Conservation (phyloP, 2,797 vertebrate genomes). For the Philypnodon macrostomus region DNA sequence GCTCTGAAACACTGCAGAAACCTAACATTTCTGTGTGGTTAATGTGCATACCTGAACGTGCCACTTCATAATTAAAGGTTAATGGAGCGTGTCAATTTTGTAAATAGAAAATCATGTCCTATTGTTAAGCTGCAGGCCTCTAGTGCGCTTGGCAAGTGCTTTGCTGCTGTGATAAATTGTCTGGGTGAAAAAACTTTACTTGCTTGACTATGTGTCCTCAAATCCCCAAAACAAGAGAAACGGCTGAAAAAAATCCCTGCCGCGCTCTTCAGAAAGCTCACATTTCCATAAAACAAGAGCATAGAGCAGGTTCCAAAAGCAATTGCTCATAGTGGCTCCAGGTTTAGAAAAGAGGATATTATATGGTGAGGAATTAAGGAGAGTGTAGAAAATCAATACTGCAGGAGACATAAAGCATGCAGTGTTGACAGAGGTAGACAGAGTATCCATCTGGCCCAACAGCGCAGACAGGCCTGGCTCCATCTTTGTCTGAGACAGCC, state of each 20-base stretch:
- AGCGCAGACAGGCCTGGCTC: constrained; percentile 62
- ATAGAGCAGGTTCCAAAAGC: constrained; percentile 43
- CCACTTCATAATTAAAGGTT: constrained; percentile 60
- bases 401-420: constrained; percentile 73
- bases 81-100: constrained; percentile 51
- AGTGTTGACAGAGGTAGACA: constrained; percentile 64
- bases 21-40: constrained; percentile 41
- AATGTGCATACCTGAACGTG: constrained; percentile 49
- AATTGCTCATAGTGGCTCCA: constrained; percentile 54
- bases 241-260: constrained; percentile 12
- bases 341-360: constrained; percentile 68
- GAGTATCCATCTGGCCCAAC: constrained; percentile 62
- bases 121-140: constrained; percentile 31
- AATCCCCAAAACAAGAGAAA: constrained; percentile 23
- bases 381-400: constrained; percentile 75
- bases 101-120: constrained; percentile 52
- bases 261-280: constrained; percentile 24
- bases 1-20: constrained; percentile 39
- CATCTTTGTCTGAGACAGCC: constrained; percentile 58
- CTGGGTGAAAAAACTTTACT: constrained; percentile 33
- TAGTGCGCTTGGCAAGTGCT: constrained; percentile 12
- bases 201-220: constrained; percentile 37
- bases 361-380: constrained; percentile 61
- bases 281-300: constrained; percentile 35
- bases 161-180: constrained; percentile 31